phyloP scores from a whole-genome alignment of 1,140 invertebrate species.

The Rhizoglyphus robini region DNA sequence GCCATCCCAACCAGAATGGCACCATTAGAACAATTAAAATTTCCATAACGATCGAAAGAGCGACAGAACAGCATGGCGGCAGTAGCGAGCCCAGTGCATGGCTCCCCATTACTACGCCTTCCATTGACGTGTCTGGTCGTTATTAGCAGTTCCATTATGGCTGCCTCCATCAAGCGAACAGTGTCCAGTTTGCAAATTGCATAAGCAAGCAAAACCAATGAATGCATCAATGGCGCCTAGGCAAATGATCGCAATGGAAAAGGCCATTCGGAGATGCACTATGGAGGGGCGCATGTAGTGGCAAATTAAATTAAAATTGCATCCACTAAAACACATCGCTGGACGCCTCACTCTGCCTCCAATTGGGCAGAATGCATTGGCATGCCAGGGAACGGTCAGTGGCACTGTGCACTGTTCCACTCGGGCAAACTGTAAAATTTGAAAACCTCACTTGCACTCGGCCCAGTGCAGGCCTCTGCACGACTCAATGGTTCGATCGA shows the following conservation, averaged over 20 bases:
- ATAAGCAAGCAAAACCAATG: slow-evolving; percentile 10
- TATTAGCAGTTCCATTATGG: not conserved
- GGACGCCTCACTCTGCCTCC: no score
- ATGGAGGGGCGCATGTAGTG: not conserved
- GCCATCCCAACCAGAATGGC: not conserved
- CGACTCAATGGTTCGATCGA: no score
- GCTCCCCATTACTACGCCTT: not conserved
- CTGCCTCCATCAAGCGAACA: not conserved
- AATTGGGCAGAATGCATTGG: no score
- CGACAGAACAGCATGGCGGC: no score
- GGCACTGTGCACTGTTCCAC: not conserved
- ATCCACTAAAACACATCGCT: no score
- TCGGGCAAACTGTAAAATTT: no score
- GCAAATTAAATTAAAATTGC: not conserved
- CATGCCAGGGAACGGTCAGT: not conserved
- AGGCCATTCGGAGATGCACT: not conserved
- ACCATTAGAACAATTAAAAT: not conserved
- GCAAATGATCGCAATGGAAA: not conserved
- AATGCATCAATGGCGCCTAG: not conserved
- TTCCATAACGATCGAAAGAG: not conserved
- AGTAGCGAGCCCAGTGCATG: no score
- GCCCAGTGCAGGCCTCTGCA: no score
- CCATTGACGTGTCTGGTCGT: not conserved
- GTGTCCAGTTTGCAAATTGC: not conserved
- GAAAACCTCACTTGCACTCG: no score